Percentiles rank a stretch among this genome's conserved stretches.
These are phyloP conservation scores for Spilarctia lutea DNA, from an alignment of 2,888 invertebrate species.

Conservation along the genomic window DNA sequence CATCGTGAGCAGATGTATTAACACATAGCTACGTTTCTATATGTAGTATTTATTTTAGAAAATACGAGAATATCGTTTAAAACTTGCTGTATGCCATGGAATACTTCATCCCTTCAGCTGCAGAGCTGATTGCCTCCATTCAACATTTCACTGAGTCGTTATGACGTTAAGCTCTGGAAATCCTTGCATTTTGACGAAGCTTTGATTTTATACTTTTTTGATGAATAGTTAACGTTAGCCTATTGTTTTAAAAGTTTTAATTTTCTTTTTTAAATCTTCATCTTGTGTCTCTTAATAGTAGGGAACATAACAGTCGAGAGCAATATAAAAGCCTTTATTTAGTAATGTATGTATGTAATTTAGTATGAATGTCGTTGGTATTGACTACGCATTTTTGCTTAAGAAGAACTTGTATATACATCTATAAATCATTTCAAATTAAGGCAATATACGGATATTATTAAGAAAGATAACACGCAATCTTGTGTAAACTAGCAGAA, in stretches of 20 bases:
- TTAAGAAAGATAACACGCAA: no score
- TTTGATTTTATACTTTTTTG: constrained; percentile 2
- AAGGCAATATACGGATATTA: no score
- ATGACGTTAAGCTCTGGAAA: constrained; percentile 51
- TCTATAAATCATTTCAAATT: no score
- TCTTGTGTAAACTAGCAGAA: no score
- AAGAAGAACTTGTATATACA: no score
- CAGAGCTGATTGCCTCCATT: constrained; percentile 68
- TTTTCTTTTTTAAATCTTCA: no score
- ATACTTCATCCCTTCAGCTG: constrained; percentile 46
- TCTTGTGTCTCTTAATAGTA: neutral
- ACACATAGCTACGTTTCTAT: neutral
- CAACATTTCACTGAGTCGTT: constrained; percentile 49
- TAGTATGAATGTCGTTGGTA: no score
- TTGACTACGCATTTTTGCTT: no score
- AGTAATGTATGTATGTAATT: no score
- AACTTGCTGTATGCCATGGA: constrained; percentile 19
- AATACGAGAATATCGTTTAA: constrained; percentile 10
- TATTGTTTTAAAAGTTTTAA: neutral
- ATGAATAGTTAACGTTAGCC: neutral
- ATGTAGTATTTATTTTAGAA: constrained; percentile 1
- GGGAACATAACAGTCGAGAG: no score
- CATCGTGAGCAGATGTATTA: constrained; percentile 8
- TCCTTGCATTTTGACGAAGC: constrained; percentile 43
- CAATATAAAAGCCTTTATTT: no score